Evolutionary conservation across 2,113 vertebrate genomes (phyloP).

Genomic region (Vulpes ferrilata): DNA sequence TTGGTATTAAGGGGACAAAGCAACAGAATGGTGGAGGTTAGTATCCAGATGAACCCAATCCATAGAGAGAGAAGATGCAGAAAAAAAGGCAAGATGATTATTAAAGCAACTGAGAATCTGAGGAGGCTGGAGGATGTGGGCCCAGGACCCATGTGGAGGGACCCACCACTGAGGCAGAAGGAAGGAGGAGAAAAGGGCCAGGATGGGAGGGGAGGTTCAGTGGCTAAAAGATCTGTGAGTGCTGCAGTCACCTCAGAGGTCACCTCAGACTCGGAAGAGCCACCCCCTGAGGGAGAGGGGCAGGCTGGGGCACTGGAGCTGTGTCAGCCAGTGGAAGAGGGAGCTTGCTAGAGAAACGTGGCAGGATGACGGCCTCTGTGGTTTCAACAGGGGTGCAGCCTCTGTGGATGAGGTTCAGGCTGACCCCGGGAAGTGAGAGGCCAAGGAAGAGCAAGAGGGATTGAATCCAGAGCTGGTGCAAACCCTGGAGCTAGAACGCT

Average conservation of each 20-base stretch:
- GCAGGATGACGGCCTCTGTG: not conserved
- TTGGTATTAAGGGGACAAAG: not conserved
- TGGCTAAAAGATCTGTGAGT: not conserved
- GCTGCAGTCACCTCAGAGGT: not conserved
- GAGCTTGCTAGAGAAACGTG: not conserved
- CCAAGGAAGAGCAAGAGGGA: not conserved
- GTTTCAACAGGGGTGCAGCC: not conserved
- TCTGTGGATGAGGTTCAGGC: not conserved
- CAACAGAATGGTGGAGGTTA: not conserved
- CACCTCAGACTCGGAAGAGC: not conserved
- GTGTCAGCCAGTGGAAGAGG: not conserved
- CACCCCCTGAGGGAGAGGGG: not conserved
- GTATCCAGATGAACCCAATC: not conserved
- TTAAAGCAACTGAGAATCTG: not conserved
- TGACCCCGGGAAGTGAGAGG: not conserved
- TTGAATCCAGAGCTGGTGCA: not conserved
- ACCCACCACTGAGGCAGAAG: not conserved
- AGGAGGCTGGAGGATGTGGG: not conserved
- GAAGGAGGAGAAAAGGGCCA: not conserved
- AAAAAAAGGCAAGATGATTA: no score
- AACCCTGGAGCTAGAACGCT: not conserved
- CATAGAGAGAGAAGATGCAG: not conserved
- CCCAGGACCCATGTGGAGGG: not conserved
- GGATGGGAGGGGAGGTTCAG: accelerated
- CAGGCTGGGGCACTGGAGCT: no score